Conservation (phyloP, 2,113 vertebrate species). For the Callipepla squamata region DNA sequence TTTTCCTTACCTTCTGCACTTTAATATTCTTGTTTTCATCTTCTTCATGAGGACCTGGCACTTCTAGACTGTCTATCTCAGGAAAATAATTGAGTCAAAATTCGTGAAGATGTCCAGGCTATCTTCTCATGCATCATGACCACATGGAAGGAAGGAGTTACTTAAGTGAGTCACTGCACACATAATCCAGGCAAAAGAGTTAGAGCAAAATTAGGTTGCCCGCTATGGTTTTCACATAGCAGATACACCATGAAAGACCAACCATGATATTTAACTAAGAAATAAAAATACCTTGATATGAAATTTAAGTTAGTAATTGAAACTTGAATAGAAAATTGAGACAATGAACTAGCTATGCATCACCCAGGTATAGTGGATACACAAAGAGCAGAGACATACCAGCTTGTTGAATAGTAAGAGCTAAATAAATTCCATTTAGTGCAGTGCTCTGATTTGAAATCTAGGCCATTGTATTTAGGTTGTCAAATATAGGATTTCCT, state of each 20-base stretch:
- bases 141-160: background rate
- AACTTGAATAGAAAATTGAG: background rate
- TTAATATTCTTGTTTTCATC: background rate
- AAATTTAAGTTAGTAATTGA: background rate
- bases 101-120: background rate
- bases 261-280: fast-evolving
- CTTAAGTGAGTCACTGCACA: background rate
- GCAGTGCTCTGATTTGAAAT: background rate
- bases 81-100: background rate
- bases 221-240: background rate
- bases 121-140: background rate
- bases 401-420: background rate
- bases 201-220: background rate
- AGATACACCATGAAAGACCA: background rate
- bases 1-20: fast-evolving
- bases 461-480: background rate
- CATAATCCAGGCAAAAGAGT: background rate
- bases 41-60: background rate
- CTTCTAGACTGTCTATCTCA: background rate
- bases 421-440: background rate
- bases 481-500: background rate
- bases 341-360: background rate
- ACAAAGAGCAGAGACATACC: background rate
- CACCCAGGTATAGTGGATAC: background rate
- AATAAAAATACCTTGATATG: background rate